Evolutionary conservation across 92 coral and sea anemone species (phyloP), one percentile per base, ranked within the genome.

Genomic region (Umimayanthus chanpuru): DNA sequence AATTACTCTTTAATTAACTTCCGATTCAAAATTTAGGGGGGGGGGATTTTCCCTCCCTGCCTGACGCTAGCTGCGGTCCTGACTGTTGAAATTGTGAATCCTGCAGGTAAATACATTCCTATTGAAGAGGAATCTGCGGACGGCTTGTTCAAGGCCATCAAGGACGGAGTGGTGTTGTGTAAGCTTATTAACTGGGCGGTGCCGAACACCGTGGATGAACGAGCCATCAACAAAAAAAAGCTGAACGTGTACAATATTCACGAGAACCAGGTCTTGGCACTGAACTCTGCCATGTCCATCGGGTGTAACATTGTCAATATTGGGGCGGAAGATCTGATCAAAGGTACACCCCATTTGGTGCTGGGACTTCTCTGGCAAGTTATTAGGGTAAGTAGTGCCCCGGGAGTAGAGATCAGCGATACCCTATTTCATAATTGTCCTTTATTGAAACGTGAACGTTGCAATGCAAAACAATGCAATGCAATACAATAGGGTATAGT

Each of bases 221-320:
- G 99, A 87, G 99, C 98, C 53, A 89, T 97, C 85, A 97, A 95
- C 94, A 97, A 92, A 90, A 90, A 84, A 30, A 97, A 97, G 71
- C 91, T 97, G n/a, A 97, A 88, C 73, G 94, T 97, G 32, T 97
- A 97, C 85, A 97, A 93, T 14, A 95, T 97, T 21, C 97, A 95
- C 84, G 99, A 97, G 88, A 97, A 97, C 87, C 99, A 95, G 68
- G 93, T 95, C 1, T 91, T 97, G 87, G 97, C 93, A 23, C 81
- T 97, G 55, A 95, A 95, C 89, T 97, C 99, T 21, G 99, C 99
- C 50, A 91, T 94, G 97, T 96, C 99, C 56, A 97, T 97, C 73
- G 99, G 99, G n/a, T 97, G 99, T 76, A 97, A 95, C 89, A 94
- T 97, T 39, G 98, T 97, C 44, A 97, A 97, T 75, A 97, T 97